Evolutionary conservation across 2,888 invertebrate species (phyloP), one percentile per base, ranked within the genome.

Genomic region (Pediacus dermestoides): DNA sequence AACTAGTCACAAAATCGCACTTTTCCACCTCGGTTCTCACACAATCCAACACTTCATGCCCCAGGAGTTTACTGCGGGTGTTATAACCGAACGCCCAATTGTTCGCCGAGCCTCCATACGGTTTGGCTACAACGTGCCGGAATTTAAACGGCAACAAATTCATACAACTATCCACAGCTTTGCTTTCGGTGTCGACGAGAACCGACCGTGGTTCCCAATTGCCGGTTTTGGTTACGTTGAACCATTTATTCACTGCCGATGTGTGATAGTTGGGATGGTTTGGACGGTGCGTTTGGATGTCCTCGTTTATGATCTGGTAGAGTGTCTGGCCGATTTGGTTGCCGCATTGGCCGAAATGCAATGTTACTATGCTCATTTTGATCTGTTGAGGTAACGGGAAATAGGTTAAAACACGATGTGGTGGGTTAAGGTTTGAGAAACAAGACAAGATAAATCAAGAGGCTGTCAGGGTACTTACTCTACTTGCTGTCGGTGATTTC

Each of bases 291-390:
- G 56, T 49, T 16, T 43, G 45, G 8, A 64, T 53, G 49, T 76
- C 74, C 11, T 63, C 55, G 15, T 64, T 62, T 38, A 75, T 46
- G 36, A 64, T 67, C 11, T 64, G 58, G 50, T 70, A 74, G 12
- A 76, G 58, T 9, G 65, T 58, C 39, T 70, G 64, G 2, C 74
- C 74, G 30, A 75, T 53, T 59, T 76, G 75, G 63, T 74, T 76
- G 16, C 76, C 76, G 53, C 75, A 75, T 52, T 76, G 75, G 6
- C 76, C 76, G 47, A 73, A 74, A 55, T 74, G 74, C 39, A 75
- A 42, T 8, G 70, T 69, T 21, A 74, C 53, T 58, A 74, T 65
- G 43, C 61, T 61, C 66, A 66, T 66, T 46, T 28, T 37, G 21
- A n/a, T 18, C n/a, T 18, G 21, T 18, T 18, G n/a, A 7, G 21